Base-by-base conservation (phyloP, 2,797 vertebrate species). In the Hephaestus fuliginosus region DNA sequence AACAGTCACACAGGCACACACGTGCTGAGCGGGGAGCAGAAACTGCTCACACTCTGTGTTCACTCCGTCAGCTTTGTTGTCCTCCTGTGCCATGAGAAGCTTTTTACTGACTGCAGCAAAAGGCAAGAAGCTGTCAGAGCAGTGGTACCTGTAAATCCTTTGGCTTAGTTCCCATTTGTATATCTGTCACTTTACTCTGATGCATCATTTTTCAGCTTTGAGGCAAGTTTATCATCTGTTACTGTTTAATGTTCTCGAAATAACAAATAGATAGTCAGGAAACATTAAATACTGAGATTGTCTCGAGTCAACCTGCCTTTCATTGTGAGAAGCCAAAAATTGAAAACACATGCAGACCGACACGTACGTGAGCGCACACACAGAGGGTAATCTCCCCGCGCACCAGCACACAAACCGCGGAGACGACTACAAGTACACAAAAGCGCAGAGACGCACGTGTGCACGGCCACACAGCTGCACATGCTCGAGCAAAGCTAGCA, bases 401-500 rank as follows among this genome's bases (percentile, higher is more conserved):
- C 61, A 2, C 49, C 52, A 4, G 65, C 58, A 74, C 63, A 78
- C 65, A 70, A n/a, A 70, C 48, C 44, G 51, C 25, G 39, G 49
- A 39, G 41, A 76, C 36, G 20, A 75, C 41, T 20, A 76, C 73
- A 62, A 67, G 58, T 62, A 44, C 70, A 82, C 60, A 53, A 68
- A 83, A 78, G 69, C 13, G 51, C 77, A 73, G 72, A 80, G 71
- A 84, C 82, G 78, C 87, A 89, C 78, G 71, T 83, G 86, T 78
- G 69, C 86, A 25, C 36, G 63, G 78, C 77, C 65, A 78, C 90
- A 65, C 88, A 93, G 89, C 93, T 94, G 93, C 89, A 90, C 83
- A 90, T 88, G 82, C 83, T 88, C 85, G 69, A 83, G 88, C 77
- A 66, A 81, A 89, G 62, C 52, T 69, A 86, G 89, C 95, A 95